Evolutionary conservation across 2,888 invertebrate species (phyloP), one percentile per base, ranked within the genome.

Genomic region (Beris chalybata): DNA sequence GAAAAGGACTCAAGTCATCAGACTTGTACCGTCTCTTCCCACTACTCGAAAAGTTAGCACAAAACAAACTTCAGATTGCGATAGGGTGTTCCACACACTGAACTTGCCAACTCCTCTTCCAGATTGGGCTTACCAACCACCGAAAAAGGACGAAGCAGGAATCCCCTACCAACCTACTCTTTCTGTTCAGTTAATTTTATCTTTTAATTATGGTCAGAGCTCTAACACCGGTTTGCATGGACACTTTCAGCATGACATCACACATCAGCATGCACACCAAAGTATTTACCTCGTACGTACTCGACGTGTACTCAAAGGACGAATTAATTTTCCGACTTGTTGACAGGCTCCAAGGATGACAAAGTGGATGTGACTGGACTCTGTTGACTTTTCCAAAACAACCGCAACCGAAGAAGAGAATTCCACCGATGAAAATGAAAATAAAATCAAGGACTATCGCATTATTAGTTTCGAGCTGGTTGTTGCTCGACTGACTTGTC

Each of bases 281-380:
- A n/a, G 55, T 56, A 56, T 56, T 56, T 56, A 56, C 52, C 61
- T 61, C 38, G 52, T 52, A 9, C 52, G 52, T 38, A 52, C n/a
- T n/a, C 43, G 38, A 52, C 43, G 38, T 59, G 48, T 48, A 22
- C 22, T 38, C 52, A 43, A 52, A 61, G 38, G 50, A 52, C 61
- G 50, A 61, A 61, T 61, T 61, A 61, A 61, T 61, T 61, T 52
- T 52, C 61, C 50, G 50, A 61, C 61, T 61, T 61, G 61, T 61
- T 61, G 47, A 61, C 50, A 52, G 38, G 13, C 43, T 38, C 22
- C 15, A 31, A 22, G 11, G 50, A 61, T 52, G 61, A 61, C 32
- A 61, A 15, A 52, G 61, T 61, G 61, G 55, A 56, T 7, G n/a
- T 22, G n/a, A 38, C 6, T n/a, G 13, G n/a, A 43, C 13, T 15